A percentile compares a stretch with the other conserved stretches of the same genome.
Evolutionary conservation across 2,113 vertebrate genomes (phyloP).

Genomic region (Ariopsis seemanni): DNA sequence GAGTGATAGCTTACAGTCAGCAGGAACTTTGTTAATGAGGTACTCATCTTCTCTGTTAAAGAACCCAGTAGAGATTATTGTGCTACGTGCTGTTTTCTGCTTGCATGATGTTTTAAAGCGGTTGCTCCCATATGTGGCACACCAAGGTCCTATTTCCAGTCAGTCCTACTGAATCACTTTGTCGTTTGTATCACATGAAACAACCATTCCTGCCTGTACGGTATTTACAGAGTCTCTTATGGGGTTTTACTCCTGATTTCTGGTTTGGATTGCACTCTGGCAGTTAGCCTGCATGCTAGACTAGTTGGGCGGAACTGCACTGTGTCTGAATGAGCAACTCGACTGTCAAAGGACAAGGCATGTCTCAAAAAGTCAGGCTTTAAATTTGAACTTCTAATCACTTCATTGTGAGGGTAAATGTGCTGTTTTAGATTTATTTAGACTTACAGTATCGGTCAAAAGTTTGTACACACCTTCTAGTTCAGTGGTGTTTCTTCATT

Average conservation of each 20-base stretch:
- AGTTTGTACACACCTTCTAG: too few species aligned
- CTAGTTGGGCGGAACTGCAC: background rate
- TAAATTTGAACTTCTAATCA: background rate
- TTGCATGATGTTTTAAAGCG: conserved; percentile 2
- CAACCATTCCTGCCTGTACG: background rate
- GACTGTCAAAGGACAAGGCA: background rate
- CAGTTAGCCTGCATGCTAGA: background rate
- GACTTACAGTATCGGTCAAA: background rate
- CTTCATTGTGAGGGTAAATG: background rate
- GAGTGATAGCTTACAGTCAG: conserved; percentile 13
- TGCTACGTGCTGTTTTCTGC: background rate
- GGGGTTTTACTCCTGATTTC: background rate
- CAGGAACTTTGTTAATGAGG: conserved; percentile 31
- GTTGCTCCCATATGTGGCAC: background rate
- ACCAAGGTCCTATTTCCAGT: conserved; percentile 37
- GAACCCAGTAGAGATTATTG: conserved; percentile 21
- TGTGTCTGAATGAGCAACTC: background rate
- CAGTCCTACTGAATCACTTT: conserved; percentile 34
- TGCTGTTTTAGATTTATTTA: background rate
- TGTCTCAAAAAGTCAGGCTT: background rate
- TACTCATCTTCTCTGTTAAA: conserved; percentile 19
- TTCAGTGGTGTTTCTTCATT: too few species aligned
- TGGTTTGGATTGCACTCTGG: background rate
- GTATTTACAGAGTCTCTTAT: background rate
- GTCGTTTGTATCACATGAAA: background rate